Percentiles rank a stretch among this genome's conserved stretches.
Conservation (phyloP, 2,797 vertebrate genomes). For the Karalla daura region DNA sequence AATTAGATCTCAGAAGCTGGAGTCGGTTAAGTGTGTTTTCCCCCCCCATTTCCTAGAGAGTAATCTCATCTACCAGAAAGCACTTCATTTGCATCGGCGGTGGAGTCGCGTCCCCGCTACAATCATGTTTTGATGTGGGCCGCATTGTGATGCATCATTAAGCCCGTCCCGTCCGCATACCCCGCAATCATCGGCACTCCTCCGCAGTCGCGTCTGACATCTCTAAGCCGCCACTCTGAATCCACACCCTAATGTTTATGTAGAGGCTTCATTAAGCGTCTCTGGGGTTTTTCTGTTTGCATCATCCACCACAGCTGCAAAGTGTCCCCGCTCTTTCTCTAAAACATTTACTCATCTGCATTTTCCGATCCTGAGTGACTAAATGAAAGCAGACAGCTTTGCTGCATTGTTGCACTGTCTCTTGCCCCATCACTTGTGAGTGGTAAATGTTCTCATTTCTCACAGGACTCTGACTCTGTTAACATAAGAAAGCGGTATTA, state of each 20-base stretch:
- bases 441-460: too few relatives aligned
- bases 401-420: too few relatives aligned
- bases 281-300: too few relatives aligned
- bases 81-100: not conserved
- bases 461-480: too few relatives aligned
- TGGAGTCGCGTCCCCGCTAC: not conserved
- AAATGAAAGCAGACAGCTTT: too few relatives aligned
- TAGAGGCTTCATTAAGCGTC: not conserved
- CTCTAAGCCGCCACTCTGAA: slow-evolving; percentile 12
- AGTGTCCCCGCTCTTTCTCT: too few relatives aligned
- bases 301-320: too few relatives aligned
- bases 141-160: slow-evolving; percentile 13
- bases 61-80: not conserved
- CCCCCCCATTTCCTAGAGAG: too few relatives aligned
- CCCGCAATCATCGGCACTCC: slow-evolving; percentile 6
- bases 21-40: not conserved
- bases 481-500: too few relatives aligned
- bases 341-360: too few relatives aligned
- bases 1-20: not conserved
- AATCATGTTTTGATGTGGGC: not conserved
- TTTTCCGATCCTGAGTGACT: too few relatives aligned
- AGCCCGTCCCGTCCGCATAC: not conserved
- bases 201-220: not conserved
- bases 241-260: not conserved
- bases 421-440: too few relatives aligned